These are phyloP conservation scores for Leucania comma DNA, from an alignment of 2,888 invertebrate species.

Conservation along the genomic window DNA sequence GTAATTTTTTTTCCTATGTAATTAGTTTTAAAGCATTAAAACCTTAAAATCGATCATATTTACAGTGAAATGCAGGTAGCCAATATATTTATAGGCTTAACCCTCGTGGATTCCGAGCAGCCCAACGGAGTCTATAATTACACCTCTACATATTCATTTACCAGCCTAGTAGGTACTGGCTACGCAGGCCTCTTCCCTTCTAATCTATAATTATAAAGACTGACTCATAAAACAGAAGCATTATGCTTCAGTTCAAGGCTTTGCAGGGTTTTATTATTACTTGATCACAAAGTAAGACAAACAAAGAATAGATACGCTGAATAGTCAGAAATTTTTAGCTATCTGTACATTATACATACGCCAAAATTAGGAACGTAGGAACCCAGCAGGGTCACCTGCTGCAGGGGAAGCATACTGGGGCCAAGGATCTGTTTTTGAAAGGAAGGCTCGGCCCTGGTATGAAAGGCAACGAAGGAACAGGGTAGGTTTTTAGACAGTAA, in stretches of 20 bases:
- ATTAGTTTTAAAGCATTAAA: not conserved
- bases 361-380: no score
- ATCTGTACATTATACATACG: not conserved
- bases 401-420: no score
- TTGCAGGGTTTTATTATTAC: not conserved
- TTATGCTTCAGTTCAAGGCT: not conserved
- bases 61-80: slow-evolving; percentile 42
- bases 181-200: slow-evolving; percentile 20
- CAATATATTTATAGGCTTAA: slow-evolving; percentile 56
- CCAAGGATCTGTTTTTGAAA: no score
- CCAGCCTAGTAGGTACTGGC: slow-evolving; percentile 5
- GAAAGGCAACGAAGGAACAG: no score
- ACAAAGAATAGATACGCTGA: not conserved
- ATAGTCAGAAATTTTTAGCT: no score
- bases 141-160: slow-evolving; percentile 26
- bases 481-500: no score
- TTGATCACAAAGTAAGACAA: not conserved
- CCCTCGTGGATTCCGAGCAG: slow-evolving; percentile 43
- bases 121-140: slow-evolving; percentile 57
- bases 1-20: not conserved
- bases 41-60: slow-evolving; percentile 26
- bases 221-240: slow-evolving; percentile 21
- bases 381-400: no score
- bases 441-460: no score
- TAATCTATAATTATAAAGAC: slow-evolving; percentile 53